These are phyloP conservation scores for Serinus canaria DNA, from an alignment of 2,113 vertebrate genomes.

Conservation along the genomic window DNA sequence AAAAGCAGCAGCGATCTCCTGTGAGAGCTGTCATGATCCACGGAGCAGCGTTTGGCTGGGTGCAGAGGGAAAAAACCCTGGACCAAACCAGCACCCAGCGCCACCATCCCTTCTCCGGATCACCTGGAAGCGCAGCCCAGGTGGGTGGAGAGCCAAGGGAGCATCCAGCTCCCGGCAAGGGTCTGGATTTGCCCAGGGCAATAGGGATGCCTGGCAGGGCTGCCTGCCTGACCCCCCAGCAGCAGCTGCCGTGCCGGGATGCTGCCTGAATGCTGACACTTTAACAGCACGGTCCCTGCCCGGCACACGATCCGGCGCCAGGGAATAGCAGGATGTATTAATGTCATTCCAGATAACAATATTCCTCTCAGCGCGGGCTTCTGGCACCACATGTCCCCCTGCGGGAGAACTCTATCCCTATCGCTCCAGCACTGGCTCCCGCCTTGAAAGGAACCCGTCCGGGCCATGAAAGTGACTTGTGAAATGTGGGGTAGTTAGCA, in stretches of 20 bases:
- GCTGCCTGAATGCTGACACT: slow-evolving; percentile 29
- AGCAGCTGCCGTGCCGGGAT: not conserved
- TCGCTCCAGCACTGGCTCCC: not conserved
- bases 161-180: fast-evolving
- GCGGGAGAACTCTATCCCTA: not conserved
- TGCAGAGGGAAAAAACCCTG: not conserved
- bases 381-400: slow-evolving; percentile 8
- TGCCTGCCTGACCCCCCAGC: not conserved
- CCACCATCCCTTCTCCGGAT: not conserved
- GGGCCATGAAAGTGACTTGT: slow-evolving; percentile 45
- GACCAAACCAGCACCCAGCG: not conserved
- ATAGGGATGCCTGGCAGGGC: not conserved
- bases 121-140: not conserved
- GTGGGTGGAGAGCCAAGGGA: fast-evolving
- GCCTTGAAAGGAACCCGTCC: slow-evolving; percentile 38
- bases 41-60: fast-evolving
- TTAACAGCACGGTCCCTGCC: not conserved
- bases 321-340: slow-evolving; percentile 49
- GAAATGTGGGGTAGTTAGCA: slow-evolving; percentile 45
- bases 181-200: not conserved
- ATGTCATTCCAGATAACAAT: slow-evolving; percentile 50
- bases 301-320: not conserved
- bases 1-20: not conserved
- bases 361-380: slow-evolving; percentile 18
- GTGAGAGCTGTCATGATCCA: not conserved